Base-by-base conservation (phyloP, 2,113 vertebrate genomes). In the Macrotis lagotis region DNA sequence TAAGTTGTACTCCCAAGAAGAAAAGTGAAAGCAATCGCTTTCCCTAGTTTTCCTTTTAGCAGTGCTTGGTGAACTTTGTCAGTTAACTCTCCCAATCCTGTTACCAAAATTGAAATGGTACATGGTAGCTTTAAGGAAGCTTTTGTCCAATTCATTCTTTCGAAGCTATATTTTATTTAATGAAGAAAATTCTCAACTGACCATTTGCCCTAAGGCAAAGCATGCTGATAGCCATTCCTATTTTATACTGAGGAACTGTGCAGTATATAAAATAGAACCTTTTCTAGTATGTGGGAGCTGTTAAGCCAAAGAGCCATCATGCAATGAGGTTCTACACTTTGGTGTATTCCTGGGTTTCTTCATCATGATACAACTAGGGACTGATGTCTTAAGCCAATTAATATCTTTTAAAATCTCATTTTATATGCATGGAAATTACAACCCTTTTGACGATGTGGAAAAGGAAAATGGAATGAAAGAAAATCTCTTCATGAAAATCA, bases 71-170 rank as follows among this genome's bases (percentile, higher is more conserved):
- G 16, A 98, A 96, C 91, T 96, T 93, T 97, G 95, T 25, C 95
- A 92, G 44, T 94, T 95, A 49, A 91, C 0, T 10, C 94, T 95
- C 66, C 90, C 97, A 96, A 97, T 97, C 92, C 92, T 95, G 93
- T 97, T 96, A 94, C 92, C 89, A 96, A 55, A 90, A 97, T 97
- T 97, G 97, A 95, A 92, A 95, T 95, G 97, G 95, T 96, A 90
- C 90, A 74, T 96, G 91, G 50, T 24, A 96, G 25, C 59, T 22
- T 96, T 97, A 37, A 14, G 95, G 74, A 93, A 93, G 59, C 37
- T 92, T 51, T 55, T 3, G 47, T 16, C 50, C 19, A 88, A 48
- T 8, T 10, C 90, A 94, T 97, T 96, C 93, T 95, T 96, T 96
- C 8, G 94, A 96, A 51, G 90, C 3, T 19, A 5, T 52, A 22